Percentiles rank a stretch among this genome's conserved stretches.
phyloP scores from a whole-genome alignment of 2,797 vertebrate species.

The Poeciliopsis paucimaculata region DNA sequence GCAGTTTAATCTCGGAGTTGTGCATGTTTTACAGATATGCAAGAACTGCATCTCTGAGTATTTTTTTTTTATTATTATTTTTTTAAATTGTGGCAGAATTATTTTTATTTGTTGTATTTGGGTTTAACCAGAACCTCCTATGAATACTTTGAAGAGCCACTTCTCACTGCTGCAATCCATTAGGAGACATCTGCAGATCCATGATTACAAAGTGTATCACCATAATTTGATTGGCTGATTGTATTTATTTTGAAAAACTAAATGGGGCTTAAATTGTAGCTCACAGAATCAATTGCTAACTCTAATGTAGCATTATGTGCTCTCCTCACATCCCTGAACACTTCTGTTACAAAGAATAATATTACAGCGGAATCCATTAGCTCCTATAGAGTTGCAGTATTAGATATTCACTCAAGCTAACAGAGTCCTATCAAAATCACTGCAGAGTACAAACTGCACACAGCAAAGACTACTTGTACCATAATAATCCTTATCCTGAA shows the following conservation, averaged over 20 bases:
- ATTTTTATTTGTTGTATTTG: not conserved
- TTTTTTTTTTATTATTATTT: too few species aligned
- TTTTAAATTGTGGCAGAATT: not conserved
- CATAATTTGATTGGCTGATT: constrained; percentile 2
- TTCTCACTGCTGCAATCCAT: not conserved
- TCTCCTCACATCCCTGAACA: not conserved
- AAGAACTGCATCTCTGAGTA: not conserved
- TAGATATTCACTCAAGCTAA: constrained; percentile 14
- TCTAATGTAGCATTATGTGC: not conserved
- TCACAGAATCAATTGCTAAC: not conserved
- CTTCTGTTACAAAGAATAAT: constrained; percentile 14
- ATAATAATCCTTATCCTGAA: constrained; percentile 2
- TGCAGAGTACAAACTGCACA: constrained; percentile 6
- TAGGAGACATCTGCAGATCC: not conserved
- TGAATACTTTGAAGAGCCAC: not conserved
- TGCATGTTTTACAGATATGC: not conserved
- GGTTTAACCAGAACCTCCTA: not conserved
- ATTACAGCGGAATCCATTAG: constrained; percentile 1
- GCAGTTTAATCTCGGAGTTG: not conserved
- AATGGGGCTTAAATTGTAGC: not conserved
- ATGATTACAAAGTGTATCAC: not conserved
- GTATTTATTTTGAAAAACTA: constrained; percentile 6
- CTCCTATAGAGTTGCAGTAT: constrained; percentile 3
- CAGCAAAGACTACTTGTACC: constrained; percentile 9
- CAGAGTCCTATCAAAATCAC: constrained; percentile 12